phyloP scores from a whole-genome alignment of 2,797 vertebrate species.

The Apogon hyalosoma region DNA sequence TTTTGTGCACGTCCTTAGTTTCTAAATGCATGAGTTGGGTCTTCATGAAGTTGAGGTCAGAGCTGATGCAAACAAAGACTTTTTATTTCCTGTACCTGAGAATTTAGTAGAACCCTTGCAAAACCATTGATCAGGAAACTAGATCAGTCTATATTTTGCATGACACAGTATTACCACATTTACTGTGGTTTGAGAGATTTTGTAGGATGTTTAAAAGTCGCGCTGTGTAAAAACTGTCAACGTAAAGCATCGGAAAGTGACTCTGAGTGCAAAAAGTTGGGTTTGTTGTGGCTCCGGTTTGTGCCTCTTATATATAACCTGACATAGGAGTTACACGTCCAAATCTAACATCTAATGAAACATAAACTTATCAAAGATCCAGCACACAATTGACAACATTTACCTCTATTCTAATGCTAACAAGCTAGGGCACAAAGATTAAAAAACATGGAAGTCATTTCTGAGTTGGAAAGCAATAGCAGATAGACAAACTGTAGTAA shows the following conservation, averaged over 20 bases:
- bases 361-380: too few species aligned
- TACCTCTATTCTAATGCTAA: too few species aligned
- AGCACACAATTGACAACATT: too few species aligned
- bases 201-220: slow-evolving; percentile 20
- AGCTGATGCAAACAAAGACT: slow-evolving; percentile 15
- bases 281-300: slow-evolving; percentile 20
- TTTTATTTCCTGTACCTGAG: slow-evolving; percentile 22
- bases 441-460: too few species aligned
- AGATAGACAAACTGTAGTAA: too few species aligned
- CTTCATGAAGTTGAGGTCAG: slow-evolving; percentile 19
- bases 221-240: slow-evolving; percentile 18
- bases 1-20: slow-evolving; percentile 37
- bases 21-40: slow-evolving; percentile 44
- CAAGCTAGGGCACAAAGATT: too few species aligned
- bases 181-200: slow-evolving; percentile 43
- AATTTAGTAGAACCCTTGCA: slow-evolving; percentile 13
- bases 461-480: too few species aligned
- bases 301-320: not conserved
- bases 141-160: slow-evolving; percentile 38
- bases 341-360: too few species aligned
- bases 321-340: not conserved
- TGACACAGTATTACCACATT: slow-evolving; percentile 30
- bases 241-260: slow-evolving; percentile 29
- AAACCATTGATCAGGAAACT: slow-evolving; percentile 6
- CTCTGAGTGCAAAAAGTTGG: slow-evolving; percentile 25